Conservation (phyloP, 2,888 invertebrate genomes). For the Acleris cristana region DNA sequence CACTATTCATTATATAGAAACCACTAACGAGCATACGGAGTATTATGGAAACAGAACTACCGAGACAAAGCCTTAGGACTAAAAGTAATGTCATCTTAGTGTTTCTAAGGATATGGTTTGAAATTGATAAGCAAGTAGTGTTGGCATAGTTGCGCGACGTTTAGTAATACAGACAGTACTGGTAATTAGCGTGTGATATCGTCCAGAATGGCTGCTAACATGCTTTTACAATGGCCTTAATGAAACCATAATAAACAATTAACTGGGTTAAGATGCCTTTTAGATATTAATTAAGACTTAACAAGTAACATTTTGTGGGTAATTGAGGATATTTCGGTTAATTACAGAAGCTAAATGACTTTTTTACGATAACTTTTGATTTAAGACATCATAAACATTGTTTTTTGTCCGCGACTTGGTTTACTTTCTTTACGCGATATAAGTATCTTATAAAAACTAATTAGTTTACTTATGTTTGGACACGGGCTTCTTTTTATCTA, state of each 20-base stretch:
- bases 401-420: no score
- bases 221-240: slow-evolving; percentile 29
- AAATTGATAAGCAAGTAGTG: slow-evolving; percentile 14
- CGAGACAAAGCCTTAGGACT: slow-evolving; percentile 1
- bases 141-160: slow-evolving; percentile 20
- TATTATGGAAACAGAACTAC: neutral
- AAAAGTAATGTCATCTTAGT: slow-evolving; percentile 6
- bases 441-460: no score
- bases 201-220: slow-evolving; percentile 29
- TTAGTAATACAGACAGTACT: slow-evolving; percentile 15
- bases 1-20: slow-evolving; percentile 23
- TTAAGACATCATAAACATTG: no score
- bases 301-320: no score
- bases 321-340: no score
- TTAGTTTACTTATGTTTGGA: no score
- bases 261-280: slow-evolving; percentile 7
- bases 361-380: no score
- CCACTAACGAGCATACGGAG: slow-evolving; percentile 30
- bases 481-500: no score
- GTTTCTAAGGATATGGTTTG: neutral
- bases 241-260: slow-evolving; percentile 30
- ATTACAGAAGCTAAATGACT: no score
- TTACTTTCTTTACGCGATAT: no score
- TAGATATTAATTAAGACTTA: neutral
- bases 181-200: slow-evolving; percentile 34